These are phyloP conservation scores for Nephrotoma appendiculata DNA, from an alignment of 2,888 invertebrate genomes.

Conservation along the genomic window DNA sequence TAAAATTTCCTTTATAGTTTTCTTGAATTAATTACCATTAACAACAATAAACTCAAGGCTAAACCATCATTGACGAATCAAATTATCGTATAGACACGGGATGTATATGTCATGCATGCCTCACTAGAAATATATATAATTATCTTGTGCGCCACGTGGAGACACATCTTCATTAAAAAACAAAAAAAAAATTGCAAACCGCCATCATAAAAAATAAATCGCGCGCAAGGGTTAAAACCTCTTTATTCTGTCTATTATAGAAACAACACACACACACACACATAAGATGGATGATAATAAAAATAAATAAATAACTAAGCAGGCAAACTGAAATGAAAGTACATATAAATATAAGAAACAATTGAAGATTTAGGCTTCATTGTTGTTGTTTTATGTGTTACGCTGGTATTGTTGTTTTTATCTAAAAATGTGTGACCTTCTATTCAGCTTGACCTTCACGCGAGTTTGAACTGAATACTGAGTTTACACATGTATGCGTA, in stretches of 20 bases:
- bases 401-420: not conserved
- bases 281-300: not conserved
- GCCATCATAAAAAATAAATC: not conserved
- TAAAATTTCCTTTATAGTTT: not conserved
- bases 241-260: not conserved
- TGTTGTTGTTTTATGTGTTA: not conserved
- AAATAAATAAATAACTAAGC: not conserved
- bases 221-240: not conserved
- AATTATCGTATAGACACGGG: too few species aligned
- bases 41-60: not conserved
- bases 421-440: not conserved
- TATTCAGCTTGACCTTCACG: not conserved
- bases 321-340: not conserved
- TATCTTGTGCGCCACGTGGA: not conserved
- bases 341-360: not conserved
- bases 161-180: not conserved
- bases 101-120: not conserved
- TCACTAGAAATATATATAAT: not conserved
- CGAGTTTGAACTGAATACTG: not conserved
- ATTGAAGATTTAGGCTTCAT: not conserved
- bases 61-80: too few species aligned
- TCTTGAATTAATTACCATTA: not conserved
- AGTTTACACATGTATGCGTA: not conserved
- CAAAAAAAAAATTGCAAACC: not conserved
- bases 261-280: not conserved